These are phyloP conservation scores for Bungarus multicinctus DNA, from an alignment of 2,113 vertebrate species.

Conservation along the genomic window DNA sequence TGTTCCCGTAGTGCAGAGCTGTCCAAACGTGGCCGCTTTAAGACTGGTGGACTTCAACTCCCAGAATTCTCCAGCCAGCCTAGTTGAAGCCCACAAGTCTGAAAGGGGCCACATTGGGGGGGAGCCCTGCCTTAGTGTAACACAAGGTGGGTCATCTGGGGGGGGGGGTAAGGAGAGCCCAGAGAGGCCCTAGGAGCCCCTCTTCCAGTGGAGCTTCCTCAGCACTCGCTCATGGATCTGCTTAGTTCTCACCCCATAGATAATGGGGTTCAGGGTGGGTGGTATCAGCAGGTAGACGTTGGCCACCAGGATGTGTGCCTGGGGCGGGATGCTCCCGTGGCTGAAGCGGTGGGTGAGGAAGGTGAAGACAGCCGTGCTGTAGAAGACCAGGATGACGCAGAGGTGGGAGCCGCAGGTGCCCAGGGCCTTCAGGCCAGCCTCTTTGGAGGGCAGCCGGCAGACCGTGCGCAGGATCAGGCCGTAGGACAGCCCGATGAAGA, in stretches of 20 bases:
- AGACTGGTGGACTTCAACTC: too few species aligned
- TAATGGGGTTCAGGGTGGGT: conserved; percentile 53
- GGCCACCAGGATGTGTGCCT: conserved; percentile 48
- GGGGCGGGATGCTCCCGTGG: conserved; percentile 2
- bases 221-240: conserved; percentile 40
- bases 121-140: too few species aligned
- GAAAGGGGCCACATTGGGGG: too few species aligned
- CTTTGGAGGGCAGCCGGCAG: conserved; percentile 20
- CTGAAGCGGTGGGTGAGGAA: conserved; percentile 55
- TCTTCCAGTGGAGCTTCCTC: background rate
- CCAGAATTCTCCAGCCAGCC: too few species aligned
- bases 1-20: too few species aligned
- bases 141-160: too few species aligned
- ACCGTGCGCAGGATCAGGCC: conserved; percentile 36
- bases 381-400: conserved; percentile 49
- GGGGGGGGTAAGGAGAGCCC: background rate
- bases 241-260: conserved; percentile 52
- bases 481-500: background rate
- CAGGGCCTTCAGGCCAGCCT: conserved; percentile 45
- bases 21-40: too few species aligned
- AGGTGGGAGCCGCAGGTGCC: conserved; percentile 43
- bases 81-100: too few species aligned
- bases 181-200: background rate
- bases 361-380: conserved; percentile 49
- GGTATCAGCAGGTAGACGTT: conserved; percentile 51